Evolutionary conservation across 2,888 invertebrate genomes (phyloP).

Genomic region (Catonia carolina): DNA sequence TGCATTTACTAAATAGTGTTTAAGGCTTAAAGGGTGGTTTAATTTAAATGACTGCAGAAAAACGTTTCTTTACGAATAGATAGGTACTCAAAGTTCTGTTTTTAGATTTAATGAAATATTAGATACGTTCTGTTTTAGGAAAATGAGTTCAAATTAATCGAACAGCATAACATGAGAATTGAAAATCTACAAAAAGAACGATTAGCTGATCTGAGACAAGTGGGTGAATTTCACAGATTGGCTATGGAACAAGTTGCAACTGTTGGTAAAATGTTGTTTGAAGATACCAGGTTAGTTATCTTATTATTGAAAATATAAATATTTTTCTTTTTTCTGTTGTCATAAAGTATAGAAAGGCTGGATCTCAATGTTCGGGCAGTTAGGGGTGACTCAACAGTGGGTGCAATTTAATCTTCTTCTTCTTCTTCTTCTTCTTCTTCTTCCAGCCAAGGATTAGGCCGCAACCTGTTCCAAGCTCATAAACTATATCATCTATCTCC

Average conservation of each 20-base stretch:
- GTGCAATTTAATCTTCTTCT: not conserved
- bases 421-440: not conserved
- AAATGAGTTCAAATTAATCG: conserved; percentile 24
- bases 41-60: too few species aligned
- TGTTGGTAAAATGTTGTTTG: conserved; percentile 12
- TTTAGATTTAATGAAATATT: too few species aligned
- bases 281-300: conserved; percentile 2
- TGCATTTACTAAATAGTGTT: too few species aligned
- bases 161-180: conserved; percentile 25
- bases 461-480: too few species aligned
- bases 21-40: too few species aligned
- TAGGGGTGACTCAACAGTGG: too few species aligned
- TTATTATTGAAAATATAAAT: not conserved
- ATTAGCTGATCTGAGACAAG: conserved; percentile 27
- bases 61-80: too few species aligned
- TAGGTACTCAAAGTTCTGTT: too few species aligned
- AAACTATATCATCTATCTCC: too few species aligned
- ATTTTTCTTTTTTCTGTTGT: not conserved
- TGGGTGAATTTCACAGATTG: conserved; percentile 28
- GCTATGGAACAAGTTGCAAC: conserved; percentile 27
- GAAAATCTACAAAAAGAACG: conserved; percentile 27
- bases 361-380: too few species aligned
- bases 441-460: not conserved
- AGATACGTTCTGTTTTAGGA: conserved; percentile 21
- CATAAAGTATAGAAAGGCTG: not conserved